Evolutionary conservation across 2,797 vertebrate species (phyloP), one percentile per base, ranked within the genome.

Genomic region (Coregonus ussuriensis): DNA sequence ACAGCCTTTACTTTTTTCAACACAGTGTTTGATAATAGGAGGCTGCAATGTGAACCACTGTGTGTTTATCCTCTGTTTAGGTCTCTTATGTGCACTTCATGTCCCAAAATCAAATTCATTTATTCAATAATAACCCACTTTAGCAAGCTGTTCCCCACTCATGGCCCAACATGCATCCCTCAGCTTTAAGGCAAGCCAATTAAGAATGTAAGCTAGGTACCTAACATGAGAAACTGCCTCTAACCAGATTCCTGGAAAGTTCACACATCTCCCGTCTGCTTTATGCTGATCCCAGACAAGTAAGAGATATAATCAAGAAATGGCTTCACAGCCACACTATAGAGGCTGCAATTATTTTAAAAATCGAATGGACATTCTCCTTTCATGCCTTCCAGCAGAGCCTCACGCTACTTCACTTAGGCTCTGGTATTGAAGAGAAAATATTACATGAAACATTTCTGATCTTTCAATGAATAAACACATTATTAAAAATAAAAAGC

Each of bases 71-170:
- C 25, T 72, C 77, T 31, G 52, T 52, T 25, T 52, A 41, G 51
- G 72, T 71, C 37, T 74, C 71, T 74, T 78, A 62, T 66, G 72
- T 82, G 84, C 83, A 85, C 77, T 79, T 84, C 71, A 81, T 74
- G 77, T 79, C 73, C 9, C 65, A 80, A 78, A 47, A 47, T 47
- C 3, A 13, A 47, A 91, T 84, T 78, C 29, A 87, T 88, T 82
- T 86, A 87, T 88, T 88, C 83, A 85, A 89, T 89, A 84, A 86
- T 79, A 86, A 83, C 77, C 78, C 82, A 82, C 82, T 89, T 80
- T 86, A 85, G 82, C 83, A 83, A 85, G 79, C 81, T 85, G 79
- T 87, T 84, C 53, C 54, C 74, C 67, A 74, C 83, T 81, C 79
- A 75, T 76, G 79, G 78, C 76, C 63, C 85, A 84, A 81, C 76